These are phyloP conservation scores for Pipra filicauda DNA, from an alignment of 2,113 vertebrate genomes.

Conservation along the genomic window DNA sequence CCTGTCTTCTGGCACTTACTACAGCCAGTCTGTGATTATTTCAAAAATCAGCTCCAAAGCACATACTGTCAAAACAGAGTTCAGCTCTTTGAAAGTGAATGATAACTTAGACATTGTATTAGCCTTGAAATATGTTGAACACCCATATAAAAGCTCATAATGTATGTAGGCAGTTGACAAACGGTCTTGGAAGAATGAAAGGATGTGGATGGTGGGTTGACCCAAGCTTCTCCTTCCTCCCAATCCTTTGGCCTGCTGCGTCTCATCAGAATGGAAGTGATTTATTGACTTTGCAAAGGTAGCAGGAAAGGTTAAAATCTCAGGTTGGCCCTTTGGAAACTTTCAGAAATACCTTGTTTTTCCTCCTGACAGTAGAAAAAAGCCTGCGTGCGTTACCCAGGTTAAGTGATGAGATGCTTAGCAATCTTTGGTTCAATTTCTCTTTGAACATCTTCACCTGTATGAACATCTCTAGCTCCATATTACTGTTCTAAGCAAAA, in stretches of 20 bases:
- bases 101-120: neutral
- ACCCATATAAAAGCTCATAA: neutral
- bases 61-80: neutral
- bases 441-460: neutral
- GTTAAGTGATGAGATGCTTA: neutral
- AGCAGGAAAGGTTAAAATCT: neutral
- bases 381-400: fast-evolving
- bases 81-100: neutral
- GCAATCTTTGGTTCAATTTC: neutral
- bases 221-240: neutral
- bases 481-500: neutral
- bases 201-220: neutral
- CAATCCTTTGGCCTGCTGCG: neutral
- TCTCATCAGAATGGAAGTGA: neutral
- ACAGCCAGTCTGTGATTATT: neutral
- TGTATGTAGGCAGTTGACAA: neutral
- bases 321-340: neutral
- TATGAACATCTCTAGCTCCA: neutral
- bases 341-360: neutral
- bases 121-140: neutral
- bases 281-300: neutral
- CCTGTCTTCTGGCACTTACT: neutral
- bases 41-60: neutral
- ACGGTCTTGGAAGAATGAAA: neutral
- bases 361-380: neutral